Evolutionary conservation across 2,888 invertebrate species (phyloP).

Genomic region (Volucella bombylans): DNA sequence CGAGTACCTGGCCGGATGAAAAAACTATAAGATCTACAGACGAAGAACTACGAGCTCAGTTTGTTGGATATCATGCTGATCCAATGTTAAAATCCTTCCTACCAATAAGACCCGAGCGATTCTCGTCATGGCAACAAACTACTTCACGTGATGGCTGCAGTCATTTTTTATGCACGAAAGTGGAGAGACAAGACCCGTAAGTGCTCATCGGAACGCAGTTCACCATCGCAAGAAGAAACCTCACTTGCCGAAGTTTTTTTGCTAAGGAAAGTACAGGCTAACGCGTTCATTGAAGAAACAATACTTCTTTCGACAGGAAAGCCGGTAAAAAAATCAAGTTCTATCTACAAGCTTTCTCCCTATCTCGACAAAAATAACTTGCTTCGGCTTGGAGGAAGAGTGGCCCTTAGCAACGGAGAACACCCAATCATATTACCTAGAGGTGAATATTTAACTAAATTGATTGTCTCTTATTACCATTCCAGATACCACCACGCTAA

Average conservation of each 20-base stretch:
- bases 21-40: background rate
- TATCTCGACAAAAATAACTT: no score
- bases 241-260: constrained; percentile 7
- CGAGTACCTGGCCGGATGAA: constrained; percentile 14
- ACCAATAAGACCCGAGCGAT: constrained; percentile 19
- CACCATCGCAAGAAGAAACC: constrained; percentile 16
- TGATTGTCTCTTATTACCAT: background rate
- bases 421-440: background rate
- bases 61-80: constrained; percentile 12
- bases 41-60: constrained; percentile 34
- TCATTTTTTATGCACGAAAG: constrained; percentile 8
- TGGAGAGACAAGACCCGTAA: constrained; percentile 9
- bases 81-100: background rate
- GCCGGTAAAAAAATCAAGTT: no score
- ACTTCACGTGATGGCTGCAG: constrained; percentile 7
- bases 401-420: no score
- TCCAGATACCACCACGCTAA: constrained; percentile 6
- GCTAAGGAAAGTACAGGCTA: background rate
- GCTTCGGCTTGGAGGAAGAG: no score
- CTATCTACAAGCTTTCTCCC: no score
- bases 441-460: background rate
- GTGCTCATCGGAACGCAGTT: background rate
- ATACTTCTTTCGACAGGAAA: no score
- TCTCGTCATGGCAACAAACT: constrained; percentile 18
- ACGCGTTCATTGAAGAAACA: no score